phyloP scores from a whole-genome alignment of 1,140 invertebrate genomes.

The Eupeodes corollae region DNA sequence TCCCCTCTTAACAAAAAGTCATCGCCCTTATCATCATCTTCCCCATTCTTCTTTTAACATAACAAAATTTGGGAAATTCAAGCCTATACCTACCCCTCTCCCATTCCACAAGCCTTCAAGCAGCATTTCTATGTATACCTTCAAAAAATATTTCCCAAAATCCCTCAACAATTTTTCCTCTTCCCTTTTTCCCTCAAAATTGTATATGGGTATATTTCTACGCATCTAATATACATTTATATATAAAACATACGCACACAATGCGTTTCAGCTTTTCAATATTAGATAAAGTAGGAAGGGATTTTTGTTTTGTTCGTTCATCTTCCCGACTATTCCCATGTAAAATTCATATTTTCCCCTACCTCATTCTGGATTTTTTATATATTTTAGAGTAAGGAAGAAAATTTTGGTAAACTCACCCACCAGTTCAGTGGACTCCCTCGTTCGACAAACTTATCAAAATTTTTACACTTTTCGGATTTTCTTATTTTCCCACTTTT shows the following conservation, averaged over 20 bases:
- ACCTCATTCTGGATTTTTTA: not conserved
- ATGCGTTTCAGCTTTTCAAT: not conserved
- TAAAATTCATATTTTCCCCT: not conserved
- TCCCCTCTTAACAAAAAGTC: too few species aligned
- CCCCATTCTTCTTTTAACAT: too few species aligned
- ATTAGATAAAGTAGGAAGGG: not conserved
- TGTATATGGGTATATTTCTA: too few species aligned
- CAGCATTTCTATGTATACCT: too few species aligned
- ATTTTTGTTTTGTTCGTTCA: too few species aligned
- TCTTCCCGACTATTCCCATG: not conserved
- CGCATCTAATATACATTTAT: not conserved
- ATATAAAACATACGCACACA: not conserved
- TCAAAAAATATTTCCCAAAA: too few species aligned
- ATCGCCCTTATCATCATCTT: too few species aligned
- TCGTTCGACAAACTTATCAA: not conserved
- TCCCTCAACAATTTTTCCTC: too few species aligned
- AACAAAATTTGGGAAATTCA: too few species aligned
- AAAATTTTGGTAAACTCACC: not conserved
- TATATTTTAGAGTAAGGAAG: not conserved
- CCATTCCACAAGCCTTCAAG: too few species aligned
- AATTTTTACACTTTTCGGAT: not conserved
- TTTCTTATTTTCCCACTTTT: not conserved
- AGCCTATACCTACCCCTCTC: too few species aligned
- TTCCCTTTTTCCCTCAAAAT: too few species aligned
- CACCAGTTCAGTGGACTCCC: not conserved